A percentile compares a stretch with the other conserved stretches of the same genome.
Evolutionary conservation across 2,888 invertebrate genomes (phyloP).

Genomic region (Caenorhabditis doughertyi): DNA sequence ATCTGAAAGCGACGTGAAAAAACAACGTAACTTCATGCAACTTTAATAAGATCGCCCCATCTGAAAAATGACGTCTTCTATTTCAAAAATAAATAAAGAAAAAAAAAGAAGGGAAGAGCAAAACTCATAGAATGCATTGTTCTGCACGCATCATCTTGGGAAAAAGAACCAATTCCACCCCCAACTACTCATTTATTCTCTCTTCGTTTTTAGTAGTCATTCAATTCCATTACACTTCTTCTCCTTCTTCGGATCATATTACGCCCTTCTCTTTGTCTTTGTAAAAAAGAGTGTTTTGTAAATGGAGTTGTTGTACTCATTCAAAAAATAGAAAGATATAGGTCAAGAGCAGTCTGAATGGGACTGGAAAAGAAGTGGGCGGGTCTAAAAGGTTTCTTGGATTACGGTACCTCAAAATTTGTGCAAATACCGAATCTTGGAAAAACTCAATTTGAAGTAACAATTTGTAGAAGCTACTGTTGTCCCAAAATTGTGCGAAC

Average conservation of each 20-base stretch:
- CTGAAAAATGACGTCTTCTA: conserved; percentile 11
- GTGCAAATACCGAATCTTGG: no score
- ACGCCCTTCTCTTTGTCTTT: not conserved
- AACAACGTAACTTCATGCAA: not conserved
- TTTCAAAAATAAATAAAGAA: not conserved
- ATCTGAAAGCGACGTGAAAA: not conserved
- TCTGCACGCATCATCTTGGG: conserved; percentile 6
- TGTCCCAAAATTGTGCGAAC: no score
- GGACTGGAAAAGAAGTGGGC: not conserved
- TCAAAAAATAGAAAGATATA: not conserved
- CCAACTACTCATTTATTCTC: conserved; percentile 24
- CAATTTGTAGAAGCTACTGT: no score
- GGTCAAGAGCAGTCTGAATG: not conserved
- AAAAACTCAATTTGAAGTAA: no score
- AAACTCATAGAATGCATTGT: conserved; percentile 14
- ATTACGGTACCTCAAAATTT: no score
- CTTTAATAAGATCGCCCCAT: not conserved
- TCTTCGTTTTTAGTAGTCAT: not conserved
- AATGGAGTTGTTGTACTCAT: not conserved
- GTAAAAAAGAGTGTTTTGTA: conserved; percentile 5
- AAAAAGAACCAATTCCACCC: conserved; percentile 20
- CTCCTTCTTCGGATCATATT: conserved; percentile 44
- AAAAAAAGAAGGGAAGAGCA: not conserved
- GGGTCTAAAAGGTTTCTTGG: no score
- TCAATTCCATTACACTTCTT: conserved; percentile 46